Conservation (phyloP, 2,113 vertebrate species). For the Heliornis fulica region DNA sequence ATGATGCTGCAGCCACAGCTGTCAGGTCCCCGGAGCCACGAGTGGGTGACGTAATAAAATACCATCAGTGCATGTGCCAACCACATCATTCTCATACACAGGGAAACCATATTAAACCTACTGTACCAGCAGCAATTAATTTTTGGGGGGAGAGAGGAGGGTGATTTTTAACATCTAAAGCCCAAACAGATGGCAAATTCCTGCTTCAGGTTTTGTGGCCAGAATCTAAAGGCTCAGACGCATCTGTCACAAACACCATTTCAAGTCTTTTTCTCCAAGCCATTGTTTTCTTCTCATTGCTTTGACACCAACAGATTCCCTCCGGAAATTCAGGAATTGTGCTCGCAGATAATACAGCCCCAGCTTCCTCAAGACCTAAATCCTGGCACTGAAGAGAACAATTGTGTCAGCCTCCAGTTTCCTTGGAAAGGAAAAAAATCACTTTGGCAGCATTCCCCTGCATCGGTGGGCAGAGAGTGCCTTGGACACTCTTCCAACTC, state of each 20-base stretch:
- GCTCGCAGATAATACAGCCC: not conserved
- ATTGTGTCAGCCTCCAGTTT: not conserved
- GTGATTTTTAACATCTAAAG: not conserved
- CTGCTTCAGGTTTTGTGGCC: not conserved
- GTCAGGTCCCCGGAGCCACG: not conserved
- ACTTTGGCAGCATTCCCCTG: not conserved
- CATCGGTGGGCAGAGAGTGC: not conserved
- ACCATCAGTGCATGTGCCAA: not conserved
- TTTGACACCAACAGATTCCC: slow-evolving; percentile 30
- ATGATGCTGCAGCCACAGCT: not conserved
- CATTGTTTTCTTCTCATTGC: slow-evolving; percentile 45
- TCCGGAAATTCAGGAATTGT: slow-evolving; percentile 41
- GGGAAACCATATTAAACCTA: not conserved
- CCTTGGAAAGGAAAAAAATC: not conserved
- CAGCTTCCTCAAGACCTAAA: slow-evolving; percentile 8
- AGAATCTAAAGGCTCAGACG: not conserved
- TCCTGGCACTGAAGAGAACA: not conserved
- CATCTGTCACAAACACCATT: slow-evolving; percentile 24
- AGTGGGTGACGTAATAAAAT: not conserved
- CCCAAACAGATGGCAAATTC: slow-evolving; percentile 46
- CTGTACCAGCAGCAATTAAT: not conserved
- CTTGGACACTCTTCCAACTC: not conserved
- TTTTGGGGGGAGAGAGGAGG: not conserved
- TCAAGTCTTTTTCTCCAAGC: not conserved
- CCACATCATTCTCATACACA: not conserved